Percentiles rank a stretch among this genome's conserved stretches.
Evolutionary conservation across 2,797 vertebrate genomes (phyloP).

Genomic region (Numenius phaeopus): DNA sequence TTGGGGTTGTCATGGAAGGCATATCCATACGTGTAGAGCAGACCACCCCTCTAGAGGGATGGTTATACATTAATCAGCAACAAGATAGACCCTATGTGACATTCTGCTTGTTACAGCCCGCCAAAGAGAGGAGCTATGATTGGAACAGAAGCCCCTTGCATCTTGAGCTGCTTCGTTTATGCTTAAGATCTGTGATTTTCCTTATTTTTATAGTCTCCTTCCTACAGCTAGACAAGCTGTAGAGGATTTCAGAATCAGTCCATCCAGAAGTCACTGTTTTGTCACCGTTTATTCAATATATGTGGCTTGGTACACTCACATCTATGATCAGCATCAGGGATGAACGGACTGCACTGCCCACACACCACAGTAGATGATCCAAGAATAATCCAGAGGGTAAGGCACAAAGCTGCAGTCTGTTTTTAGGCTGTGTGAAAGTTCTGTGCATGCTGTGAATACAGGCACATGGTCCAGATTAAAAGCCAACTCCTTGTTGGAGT

Average conservation of each 20-base stretch:
- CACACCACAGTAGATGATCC: background rate
- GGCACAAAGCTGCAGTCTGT: background rate
- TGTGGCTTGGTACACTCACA: background rate
- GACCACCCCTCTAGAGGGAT: background rate
- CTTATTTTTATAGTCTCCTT: background rate
- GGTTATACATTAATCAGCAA: background rate
- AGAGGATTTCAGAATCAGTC: background rate
- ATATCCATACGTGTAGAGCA: accelerated
- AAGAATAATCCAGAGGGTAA: background rate
- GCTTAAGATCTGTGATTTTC: background rate
- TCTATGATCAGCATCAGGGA: background rate
- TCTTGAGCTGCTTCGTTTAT: background rate
- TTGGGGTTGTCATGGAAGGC: background rate
- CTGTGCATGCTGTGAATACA: background rate
- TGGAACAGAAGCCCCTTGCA: accelerated
- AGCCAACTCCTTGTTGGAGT: background rate
- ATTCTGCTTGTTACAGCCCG: background rate
- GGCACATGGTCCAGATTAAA: background rate
- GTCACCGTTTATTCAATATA: background rate
- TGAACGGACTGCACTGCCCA: background rate
- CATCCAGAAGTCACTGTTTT: background rate
- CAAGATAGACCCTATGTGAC: accelerated
- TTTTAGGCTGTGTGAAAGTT: background rate
- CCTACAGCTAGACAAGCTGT: background rate
- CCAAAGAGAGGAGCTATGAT: background rate